A percentile compares a stretch with the other conserved stretches of the same genome.
phyloP scores from a whole-genome alignment of 2,113 vertebrate species.

The Bothrops jararaca region DNA sequence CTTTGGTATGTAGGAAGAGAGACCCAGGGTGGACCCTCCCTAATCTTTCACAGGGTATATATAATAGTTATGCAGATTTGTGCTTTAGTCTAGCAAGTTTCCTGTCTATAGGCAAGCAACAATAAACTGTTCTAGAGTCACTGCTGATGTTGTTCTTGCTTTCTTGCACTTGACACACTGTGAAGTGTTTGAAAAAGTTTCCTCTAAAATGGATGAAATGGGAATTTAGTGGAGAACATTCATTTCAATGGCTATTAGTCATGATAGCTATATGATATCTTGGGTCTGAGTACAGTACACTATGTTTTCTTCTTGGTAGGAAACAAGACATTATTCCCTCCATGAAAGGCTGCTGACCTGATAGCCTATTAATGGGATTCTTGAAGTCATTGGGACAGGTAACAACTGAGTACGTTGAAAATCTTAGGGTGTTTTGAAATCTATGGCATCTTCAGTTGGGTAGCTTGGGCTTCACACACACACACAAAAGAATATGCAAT shows the following conservation, averaged over 20 bases:
- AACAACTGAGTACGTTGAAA: background rate
- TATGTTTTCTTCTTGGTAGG: background rate
- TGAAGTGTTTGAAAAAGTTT: background rate
- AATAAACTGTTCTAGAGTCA: background rate
- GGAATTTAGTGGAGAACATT: background rate
- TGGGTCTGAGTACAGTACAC: background rate
- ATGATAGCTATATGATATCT: background rate
- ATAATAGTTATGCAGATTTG: background rate
- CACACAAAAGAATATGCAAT: background rate
- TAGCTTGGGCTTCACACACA: background rate
- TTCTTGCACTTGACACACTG: background rate
- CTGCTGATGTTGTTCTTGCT: background rate
- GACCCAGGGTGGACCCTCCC: background rate
- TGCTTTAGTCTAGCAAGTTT: background rate
- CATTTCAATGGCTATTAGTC: background rate
- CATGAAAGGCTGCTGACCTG: background rate
- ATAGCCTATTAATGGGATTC: background rate
- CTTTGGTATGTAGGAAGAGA: background rate
- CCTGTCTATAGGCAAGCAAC: background rate
- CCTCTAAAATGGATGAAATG: background rate
- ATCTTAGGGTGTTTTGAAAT: background rate
- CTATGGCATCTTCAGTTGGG: background rate
- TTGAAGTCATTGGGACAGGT: background rate
- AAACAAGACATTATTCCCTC: background rate
- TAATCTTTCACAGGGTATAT: background rate